phyloP scores from a whole-genome alignment of 2,797 vertebrate genomes.

The Leptatherina wallacei region DNA sequence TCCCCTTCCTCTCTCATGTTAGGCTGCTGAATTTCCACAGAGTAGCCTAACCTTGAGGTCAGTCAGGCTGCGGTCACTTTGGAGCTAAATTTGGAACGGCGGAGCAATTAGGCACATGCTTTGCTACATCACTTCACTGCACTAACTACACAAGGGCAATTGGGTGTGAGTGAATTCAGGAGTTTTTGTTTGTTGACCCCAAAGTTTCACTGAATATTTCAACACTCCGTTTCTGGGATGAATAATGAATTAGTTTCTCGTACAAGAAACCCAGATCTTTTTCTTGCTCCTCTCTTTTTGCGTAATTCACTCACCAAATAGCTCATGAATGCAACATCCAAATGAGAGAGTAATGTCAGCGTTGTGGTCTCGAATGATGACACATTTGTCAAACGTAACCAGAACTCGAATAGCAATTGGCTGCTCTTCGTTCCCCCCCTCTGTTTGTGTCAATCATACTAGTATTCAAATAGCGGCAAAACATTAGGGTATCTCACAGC shows the following conservation, averaged over 20 bases:
- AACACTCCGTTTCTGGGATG: not conserved
- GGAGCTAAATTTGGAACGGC: slow-evolving; percentile 71
- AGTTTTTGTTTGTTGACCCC: not conserved
- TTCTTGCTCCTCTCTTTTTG: not conserved
- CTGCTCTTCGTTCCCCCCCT: slow-evolving; percentile 17
- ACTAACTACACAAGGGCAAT: slow-evolving; percentile 32
- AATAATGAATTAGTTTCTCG: not conserved
- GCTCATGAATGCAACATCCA: slow-evolving; percentile 15
- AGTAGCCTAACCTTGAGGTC: slow-evolving; percentile 69
- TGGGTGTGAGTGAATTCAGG: not conserved
- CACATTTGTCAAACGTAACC: slow-evolving; percentile 18
- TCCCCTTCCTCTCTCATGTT: slow-evolving; percentile 36
- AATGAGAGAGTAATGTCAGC: not conserved
- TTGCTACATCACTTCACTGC: slow-evolving; percentile 54
- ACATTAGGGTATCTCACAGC: slow-evolving; percentile 15
- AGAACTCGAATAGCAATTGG: slow-evolving; percentile 10
- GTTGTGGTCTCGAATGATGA: slow-evolving; percentile 5
- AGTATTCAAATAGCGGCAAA: slow-evolving; percentile 7
- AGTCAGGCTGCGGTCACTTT: slow-evolving; percentile 61
- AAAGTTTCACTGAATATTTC: not conserved
- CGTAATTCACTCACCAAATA: not conserved
- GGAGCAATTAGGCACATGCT: slow-evolving; percentile 63
- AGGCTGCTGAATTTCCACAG: slow-evolving; percentile 64
- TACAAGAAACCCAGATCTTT: not conserved
- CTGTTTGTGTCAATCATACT: slow-evolving; percentile 11